Evolutionary conservation across 2,888 invertebrate genomes (phyloP), one percentile per base, ranked within the genome.

Genomic region (Macroteleia sp.): DNA sequence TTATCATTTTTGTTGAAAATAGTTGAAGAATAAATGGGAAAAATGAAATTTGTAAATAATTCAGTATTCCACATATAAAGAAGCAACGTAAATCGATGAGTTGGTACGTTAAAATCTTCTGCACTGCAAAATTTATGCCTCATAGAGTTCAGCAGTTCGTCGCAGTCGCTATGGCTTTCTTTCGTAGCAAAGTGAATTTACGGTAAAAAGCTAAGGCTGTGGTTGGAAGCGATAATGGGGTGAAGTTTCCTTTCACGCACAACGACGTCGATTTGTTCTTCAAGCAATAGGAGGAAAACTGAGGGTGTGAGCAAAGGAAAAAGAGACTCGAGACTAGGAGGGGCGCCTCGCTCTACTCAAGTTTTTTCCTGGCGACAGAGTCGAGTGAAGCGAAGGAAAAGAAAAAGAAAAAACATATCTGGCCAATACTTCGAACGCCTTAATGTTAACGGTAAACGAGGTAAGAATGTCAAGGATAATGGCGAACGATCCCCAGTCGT

Each of bases 401-500:
- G 36, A 42, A 66, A 32, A 16, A 28, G 25, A 64, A 64, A 76
- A 75, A 77, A 71, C 70, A 70, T 74, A 77, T 74, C 79, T 66
- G 46, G 66, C 79, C 76, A 74, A 79, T 79, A 77, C 76, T 73
- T 56, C 28, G 61, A 70, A 61, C 61, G 59, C 22, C 48, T 54
- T 50, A 67, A 71, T 41, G 76, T 56, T 73, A 44, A 48, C 54
- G 32, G 59, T 61, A 67, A 73, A 79, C 71, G 69, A 79, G 80
- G 75, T 79, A 79, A 76, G 80, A 80, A 79, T 80, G 81, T 83
- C 82, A 81, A 80, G 66, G 71, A 74, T 83, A 82, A 82, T n/a
- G 77, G 77, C 73, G 52, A 74, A 67, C 61, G 41, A 80, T 70
- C 62, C 71, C 69, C 67, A 79, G 70, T 80, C 71, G 74, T 74